Evolutionary conservation across 2,888 invertebrate genomes (phyloP).

Genomic region (Anticlea derivata): DNA sequence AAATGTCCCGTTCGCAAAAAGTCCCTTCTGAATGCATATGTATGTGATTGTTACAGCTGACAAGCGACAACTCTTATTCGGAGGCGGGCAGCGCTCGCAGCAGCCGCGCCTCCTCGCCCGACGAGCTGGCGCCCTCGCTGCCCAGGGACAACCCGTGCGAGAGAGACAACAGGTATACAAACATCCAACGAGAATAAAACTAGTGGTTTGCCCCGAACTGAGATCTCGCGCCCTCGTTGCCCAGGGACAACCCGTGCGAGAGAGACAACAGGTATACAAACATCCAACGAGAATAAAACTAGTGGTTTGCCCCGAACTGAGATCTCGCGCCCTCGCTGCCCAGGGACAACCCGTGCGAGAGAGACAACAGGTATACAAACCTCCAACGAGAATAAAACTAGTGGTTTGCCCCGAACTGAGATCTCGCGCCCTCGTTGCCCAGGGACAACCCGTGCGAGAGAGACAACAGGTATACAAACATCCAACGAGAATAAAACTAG

Average conservation of each 20-base stretch:
- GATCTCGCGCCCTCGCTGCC: slow-evolving; percentile 84
- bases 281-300: too few relatives aligned
- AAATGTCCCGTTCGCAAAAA: too few relatives aligned
- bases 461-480: slow-evolving; percentile 45
- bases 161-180: slow-evolving; percentile 43
- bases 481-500: too few relatives aligned
- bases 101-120: slow-evolving; percentile 86
- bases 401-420: too few relatives aligned
- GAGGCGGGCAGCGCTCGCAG: slow-evolving; percentile 81
- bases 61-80: slow-evolving; percentile 79
- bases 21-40: background rate
- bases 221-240: slow-evolving; percentile 84
- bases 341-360: slow-evolving; percentile 27
- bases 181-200: too few relatives aligned
- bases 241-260: slow-evolving; percentile 28
- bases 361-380: slow-evolving; percentile 44
- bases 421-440: slow-evolving; percentile 82
- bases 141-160: slow-evolving; percentile 31
- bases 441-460: slow-evolving; percentile 27
- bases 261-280: slow-evolving; percentile 43
- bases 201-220: too few relatives aligned
- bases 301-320: too few relatives aligned
- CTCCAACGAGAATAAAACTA: too few relatives aligned
- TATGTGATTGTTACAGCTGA: slow-evolving; percentile 52
- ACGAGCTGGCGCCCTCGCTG: slow-evolving; percentile 85